Conservation (phyloP, 1,140 invertebrate genomes). For the Ceratitis capitata region DNA sequence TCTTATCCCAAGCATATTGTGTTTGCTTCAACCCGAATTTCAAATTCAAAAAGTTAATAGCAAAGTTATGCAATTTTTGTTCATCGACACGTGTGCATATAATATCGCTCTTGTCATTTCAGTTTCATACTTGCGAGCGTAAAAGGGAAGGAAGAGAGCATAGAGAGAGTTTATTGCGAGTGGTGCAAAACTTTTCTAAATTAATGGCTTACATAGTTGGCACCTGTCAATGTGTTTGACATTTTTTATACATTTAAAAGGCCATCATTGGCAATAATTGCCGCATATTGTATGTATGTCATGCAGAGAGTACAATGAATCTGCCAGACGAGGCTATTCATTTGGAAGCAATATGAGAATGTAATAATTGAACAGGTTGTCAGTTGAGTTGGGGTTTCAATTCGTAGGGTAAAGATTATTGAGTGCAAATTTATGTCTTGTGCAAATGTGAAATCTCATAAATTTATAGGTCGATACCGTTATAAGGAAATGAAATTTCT, state of each 20-base stretch:
- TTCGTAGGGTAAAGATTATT: not conserved
- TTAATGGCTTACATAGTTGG: conserved; percentile 30
- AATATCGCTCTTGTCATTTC: too few species aligned
- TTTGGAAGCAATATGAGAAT: not conserved
- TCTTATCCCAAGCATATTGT: not conserved
- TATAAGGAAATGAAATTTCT: too few species aligned
- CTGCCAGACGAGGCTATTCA: not conserved
- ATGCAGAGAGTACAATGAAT: not conserved
- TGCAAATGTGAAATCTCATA: too few species aligned
- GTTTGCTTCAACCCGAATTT: not conserved
- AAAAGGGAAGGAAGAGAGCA: not conserved
- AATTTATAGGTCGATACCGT: too few species aligned
- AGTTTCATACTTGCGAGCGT: not conserved
- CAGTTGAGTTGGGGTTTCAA: not conserved
- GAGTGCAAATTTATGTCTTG: not conserved
- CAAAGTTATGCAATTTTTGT: not conserved
- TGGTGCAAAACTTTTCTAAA: conserved; percentile 37
- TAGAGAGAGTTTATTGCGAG: not conserved
- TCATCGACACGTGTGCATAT: not conserved
- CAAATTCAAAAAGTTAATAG: not conserved
- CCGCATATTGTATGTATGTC: not conserved
- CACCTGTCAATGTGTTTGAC: not conserved
- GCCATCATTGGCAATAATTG: conserved; percentile 13
- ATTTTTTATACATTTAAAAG: not conserved
- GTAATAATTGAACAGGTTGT: not conserved